These are phyloP conservation scores for Enteromius trimaculatus DNA, from an alignment of 2,797 vertebrate genomes.

Conservation along the genomic window DNA sequence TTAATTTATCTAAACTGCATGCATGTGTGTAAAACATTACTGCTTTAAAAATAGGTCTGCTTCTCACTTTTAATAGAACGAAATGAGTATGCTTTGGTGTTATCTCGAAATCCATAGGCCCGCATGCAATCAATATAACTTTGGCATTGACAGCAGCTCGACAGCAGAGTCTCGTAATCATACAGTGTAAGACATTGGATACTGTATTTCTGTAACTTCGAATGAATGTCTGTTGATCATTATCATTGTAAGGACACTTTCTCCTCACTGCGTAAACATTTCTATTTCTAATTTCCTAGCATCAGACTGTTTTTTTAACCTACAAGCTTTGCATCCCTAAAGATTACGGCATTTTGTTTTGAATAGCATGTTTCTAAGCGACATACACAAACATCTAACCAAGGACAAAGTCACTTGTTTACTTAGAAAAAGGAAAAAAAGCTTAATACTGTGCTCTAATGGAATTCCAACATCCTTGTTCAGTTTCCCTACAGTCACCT, in stretches of 20 bases:
- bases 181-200: not conserved
- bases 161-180: constrained; percentile 3
- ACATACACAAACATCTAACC: constrained; percentile 32
- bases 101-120: not conserved
- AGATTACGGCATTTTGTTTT: constrained; percentile 20
- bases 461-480: constrained; percentile 29
- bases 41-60: not conserved
- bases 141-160: not conserved
- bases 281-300: constrained; percentile 2
- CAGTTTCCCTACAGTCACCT: constrained; percentile 36
- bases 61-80: not conserved
- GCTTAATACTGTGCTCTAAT: constrained; percentile 27
- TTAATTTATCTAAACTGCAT: not conserved
- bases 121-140: constrained; percentile 22
- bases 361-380: constrained; percentile 19
- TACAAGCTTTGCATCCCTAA: constrained; percentile 6
- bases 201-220: constrained; percentile 1
- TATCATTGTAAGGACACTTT: constrained; percentile 31
- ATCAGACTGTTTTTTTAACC: constrained; percentile 13
- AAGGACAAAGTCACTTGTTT: constrained; percentile 39
- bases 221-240: constrained; percentile 17
- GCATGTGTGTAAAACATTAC: constrained; percentile 4
- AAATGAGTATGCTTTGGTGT: not conserved
- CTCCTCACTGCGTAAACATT: constrained; percentile 30
- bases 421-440: constrained; percentile 19